Evolutionary conservation across 1,140 invertebrate genomes (phyloP), one percentile per base, ranked within the genome.

Genomic region (Neocloeon triangulifer): DNA sequence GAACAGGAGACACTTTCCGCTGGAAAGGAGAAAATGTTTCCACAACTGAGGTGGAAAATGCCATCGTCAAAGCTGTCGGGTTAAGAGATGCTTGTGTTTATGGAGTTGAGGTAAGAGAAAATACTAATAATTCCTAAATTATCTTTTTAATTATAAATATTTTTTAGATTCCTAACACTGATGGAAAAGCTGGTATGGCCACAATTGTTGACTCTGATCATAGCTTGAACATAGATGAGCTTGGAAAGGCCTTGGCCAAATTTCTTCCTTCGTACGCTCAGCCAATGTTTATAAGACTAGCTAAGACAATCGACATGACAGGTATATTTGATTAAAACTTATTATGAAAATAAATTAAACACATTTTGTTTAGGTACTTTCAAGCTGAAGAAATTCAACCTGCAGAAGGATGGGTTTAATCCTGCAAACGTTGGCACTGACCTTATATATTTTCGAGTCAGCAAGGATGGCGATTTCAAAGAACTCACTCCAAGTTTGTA

Each of bases 391-490:
- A 69, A 69, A 43, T 46, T 53, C 9, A 54, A 62, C 28, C 47
- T 69, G 13, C 53, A 61, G 38, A 61, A 61, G 35, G 59, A 65
- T 41, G 28, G n/a, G n/a, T n/a, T n/a, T n/a, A n/a, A n/a, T n/a
- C n/a, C n/a, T n/a, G n/a, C n/a, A n/a, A 46, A 59, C 37, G 50
- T 74, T 5, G 69, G 67, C 37, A 82, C 91, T 44, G 69, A 66
- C 42, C 45, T 92, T 8, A 91, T 72, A 55, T 79, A 66, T 46
- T 89, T 69, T 47, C 81, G 81, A 34, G 58, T 59, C 33, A 69
- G 82, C 30, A 69, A 67, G 37, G 82, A 91, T 44, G 53, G 56
- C 6, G 44, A 47, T 25, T 76, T 60, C 46, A 52, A 51, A 44
- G 54, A 33, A 37, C 46, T 60, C 39, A 62, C 53, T 43, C 50